These are phyloP conservation scores for Tenthredo amoena DNA, from an alignment of 2,888 invertebrate genomes.

Conservation along the genomic window DNA sequence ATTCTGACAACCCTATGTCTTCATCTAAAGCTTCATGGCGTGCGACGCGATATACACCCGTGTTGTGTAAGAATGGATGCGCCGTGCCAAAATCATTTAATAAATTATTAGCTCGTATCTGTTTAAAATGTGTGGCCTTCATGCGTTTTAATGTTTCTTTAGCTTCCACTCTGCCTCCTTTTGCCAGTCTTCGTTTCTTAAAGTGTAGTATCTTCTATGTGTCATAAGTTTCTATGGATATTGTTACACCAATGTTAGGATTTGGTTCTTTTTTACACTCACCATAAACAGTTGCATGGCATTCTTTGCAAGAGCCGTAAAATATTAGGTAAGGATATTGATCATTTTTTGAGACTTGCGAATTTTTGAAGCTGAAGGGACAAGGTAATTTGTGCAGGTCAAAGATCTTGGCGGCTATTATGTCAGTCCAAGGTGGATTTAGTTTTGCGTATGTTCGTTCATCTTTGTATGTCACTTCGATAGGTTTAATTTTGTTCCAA, in stretches of 20 bases:
- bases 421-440: constrained; percentile 28
- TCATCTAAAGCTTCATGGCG: constrained; percentile 47
- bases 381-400: constrained; percentile 35
- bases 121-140: constrained; percentile 39
- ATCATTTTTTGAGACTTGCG: constrained; percentile 31
- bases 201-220: constrained; percentile 28
- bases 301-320: constrained; percentile 46
- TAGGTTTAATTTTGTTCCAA: constrained; percentile 42
- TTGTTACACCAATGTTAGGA: constrained; percentile 17
- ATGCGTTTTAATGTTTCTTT: background rate
- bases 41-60: background rate
- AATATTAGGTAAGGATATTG: constrained; percentile 46
- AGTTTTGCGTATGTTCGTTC: background rate
- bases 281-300: background rate
- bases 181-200: constrained; percentile 1
- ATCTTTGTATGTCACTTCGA: constrained; percentile 38
- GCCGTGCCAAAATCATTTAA: constrained; percentile 38
- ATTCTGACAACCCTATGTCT: constrained; percentile 7
- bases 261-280: background rate
- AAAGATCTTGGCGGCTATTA: constrained; percentile 16
- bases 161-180: constrained; percentile 13
- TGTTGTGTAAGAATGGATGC: background rate
- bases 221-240: constrained; percentile 10
- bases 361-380: constrained; percentile 34
- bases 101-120: background rate